These are phyloP conservation scores for Montipora cactus DNA, from an alignment of 64 coral and sea anemone species.

Conservation along the genomic window DNA sequence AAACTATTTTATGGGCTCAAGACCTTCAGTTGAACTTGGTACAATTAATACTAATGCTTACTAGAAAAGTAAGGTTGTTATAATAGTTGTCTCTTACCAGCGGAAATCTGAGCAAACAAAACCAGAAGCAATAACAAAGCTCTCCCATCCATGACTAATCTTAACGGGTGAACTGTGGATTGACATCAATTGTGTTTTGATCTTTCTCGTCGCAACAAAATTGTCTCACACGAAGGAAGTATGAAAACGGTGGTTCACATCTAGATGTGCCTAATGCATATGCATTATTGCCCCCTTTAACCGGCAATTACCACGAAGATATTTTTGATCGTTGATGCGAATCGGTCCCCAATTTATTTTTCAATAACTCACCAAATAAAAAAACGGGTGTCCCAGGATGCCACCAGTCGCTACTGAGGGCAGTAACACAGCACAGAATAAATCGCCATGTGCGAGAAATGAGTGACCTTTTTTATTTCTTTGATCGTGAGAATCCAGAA, in stretches of 20 bases:
- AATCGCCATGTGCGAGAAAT: too few species aligned
- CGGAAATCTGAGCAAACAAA: constrained; percentile 5
- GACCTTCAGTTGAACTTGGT: too few species aligned
- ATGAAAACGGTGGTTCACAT: not conserved
- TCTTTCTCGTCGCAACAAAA: not conserved
- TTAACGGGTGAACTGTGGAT: not conserved
- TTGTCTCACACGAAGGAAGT: not conserved
- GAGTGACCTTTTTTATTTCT: too few species aligned
- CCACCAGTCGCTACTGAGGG: not conserved
- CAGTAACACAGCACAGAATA: too few species aligned
- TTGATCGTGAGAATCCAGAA: too few species aligned
- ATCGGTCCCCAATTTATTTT: not conserved
- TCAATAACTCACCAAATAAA: not conserved
- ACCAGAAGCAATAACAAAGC: not conserved
- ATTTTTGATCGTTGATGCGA: not conserved
- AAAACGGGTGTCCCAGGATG: not conserved
- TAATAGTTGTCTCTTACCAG: not conserved
- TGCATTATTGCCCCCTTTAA: not conserved
- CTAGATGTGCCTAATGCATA: not conserved
- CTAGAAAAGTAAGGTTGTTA: not conserved
- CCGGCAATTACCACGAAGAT: not conserved
- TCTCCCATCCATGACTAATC: not conserved
- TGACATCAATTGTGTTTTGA: not conserved
- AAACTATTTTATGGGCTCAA: too few species aligned
- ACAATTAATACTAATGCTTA: too few species aligned